phyloP scores from a whole-genome alignment of 2,113 vertebrate genomes.

The Vanacampus margaritifer region DNA sequence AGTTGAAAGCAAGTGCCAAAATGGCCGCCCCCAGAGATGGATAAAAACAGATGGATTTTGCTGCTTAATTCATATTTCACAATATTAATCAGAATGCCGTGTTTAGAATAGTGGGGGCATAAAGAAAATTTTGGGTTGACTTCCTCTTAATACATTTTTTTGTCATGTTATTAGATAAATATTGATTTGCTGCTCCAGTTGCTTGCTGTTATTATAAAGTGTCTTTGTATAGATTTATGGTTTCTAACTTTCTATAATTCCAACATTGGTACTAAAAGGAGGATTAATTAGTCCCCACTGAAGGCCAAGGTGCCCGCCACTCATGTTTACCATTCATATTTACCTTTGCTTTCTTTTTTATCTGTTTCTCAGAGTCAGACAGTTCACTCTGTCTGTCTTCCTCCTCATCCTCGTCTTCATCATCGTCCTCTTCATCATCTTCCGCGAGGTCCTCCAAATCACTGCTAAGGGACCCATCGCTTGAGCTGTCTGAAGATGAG shows the following conservation, averaged over 20 bases:
- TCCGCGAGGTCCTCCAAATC: constrained; percentile 93
- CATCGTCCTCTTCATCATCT: constrained; percentile 86
- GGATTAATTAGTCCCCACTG: neutral
- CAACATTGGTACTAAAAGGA: too few relatives aligned
- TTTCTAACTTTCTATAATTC: neutral
- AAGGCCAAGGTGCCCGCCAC: neutral
- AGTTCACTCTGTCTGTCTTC: constrained; percentile 87
- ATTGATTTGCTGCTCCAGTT: neutral
- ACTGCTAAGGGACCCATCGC: constrained; percentile 92
- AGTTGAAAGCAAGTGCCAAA: too few relatives aligned
- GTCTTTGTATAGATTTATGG: neutral
- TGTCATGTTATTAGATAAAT: neutral
- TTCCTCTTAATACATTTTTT: neutral
- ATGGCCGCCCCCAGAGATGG: too few relatives aligned
- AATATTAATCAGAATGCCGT: too few relatives aligned
- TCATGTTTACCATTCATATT: neutral
- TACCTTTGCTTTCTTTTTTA: constrained; percentile 88
- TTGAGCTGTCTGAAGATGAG: constrained; percentile 90
- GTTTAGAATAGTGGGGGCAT: too few relatives aligned
- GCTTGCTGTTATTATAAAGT: neutral
- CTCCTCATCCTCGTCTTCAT: constrained; percentile 82
- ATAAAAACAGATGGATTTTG: too few relatives aligned
- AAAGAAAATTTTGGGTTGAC: too few relatives aligned
- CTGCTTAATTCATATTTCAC: too few relatives aligned
- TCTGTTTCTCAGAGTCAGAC: constrained; percentile 87